Evolutionary conservation across 2,113 vertebrate genomes (phyloP).

Genomic region (Phyllostomus discolor): DNA sequence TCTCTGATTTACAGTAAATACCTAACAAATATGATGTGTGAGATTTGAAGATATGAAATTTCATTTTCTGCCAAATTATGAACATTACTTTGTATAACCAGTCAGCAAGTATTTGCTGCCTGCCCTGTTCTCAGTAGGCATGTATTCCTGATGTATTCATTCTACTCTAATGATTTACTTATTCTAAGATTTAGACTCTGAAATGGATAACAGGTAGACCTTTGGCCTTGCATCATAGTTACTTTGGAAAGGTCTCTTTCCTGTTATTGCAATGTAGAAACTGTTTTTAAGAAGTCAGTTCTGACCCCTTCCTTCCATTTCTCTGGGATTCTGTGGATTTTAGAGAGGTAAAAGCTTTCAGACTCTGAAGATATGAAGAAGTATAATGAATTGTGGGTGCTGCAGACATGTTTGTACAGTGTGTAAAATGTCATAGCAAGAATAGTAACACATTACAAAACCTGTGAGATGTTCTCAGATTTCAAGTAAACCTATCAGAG

Average conservation of each 20-base stretch:
- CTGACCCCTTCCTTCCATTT: not conserved
- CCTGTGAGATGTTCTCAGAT: not conserved
- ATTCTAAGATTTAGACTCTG: not conserved
- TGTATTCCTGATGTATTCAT: not conserved
- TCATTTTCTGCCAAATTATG: conserved; percentile 3
- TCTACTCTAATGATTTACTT: not conserved
- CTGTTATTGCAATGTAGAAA: not conserved
- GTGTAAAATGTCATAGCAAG: conserved; percentile 33
- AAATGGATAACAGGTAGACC: not conserved
- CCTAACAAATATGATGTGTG: not conserved
- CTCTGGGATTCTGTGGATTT: not conserved
- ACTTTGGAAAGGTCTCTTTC: conserved; percentile 7
- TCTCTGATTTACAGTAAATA: not conserved
- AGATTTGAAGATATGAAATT: not conserved
- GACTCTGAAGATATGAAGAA: not conserved
- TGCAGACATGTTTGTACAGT: conserved; percentile 14
- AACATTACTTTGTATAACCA: not conserved
- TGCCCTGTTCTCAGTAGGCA: not conserved
- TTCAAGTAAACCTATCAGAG: conserved; percentile 5
- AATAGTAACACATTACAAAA: conserved; percentile 43
- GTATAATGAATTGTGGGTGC: conserved; percentile 7
- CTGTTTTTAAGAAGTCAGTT: conserved; percentile 1
- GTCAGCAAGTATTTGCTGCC: not conserved
- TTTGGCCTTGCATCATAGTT: not conserved
- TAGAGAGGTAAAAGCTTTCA: conserved; percentile 26